Evolutionary conservation across 1,140 invertebrate species (phyloP).

Genomic region (Bathynomus jamesi): DNA sequence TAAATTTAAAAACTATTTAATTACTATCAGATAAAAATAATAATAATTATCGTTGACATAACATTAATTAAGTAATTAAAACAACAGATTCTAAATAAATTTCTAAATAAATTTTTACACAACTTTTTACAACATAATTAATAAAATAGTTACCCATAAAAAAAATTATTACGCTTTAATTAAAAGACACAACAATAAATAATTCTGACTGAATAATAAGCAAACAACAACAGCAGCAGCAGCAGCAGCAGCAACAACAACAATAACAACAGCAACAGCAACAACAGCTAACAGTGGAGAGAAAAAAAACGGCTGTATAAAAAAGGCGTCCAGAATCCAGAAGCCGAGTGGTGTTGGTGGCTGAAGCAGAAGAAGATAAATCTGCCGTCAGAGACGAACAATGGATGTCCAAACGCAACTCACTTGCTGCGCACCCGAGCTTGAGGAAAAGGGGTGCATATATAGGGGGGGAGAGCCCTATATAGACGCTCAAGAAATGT

Average conservation of each 20-base stretch:
- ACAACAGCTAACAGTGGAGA: too few relatives aligned
- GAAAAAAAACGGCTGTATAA: too few relatives aligned
- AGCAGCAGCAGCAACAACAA: background rate
- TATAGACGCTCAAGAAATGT: too few relatives aligned
- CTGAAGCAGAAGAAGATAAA: background rate
- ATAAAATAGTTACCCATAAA: background rate
- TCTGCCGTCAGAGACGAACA: background rate
- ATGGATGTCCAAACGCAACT: background rate
- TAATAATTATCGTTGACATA: background rate
- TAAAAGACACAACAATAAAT: background rate
- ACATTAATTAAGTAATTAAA: background rate
- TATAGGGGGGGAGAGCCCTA: too few relatives aligned
- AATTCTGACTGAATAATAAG: background rate
- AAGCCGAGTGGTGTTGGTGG: too few relatives aligned
- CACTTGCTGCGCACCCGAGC: background rate
- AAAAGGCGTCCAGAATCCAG: too few relatives aligned
- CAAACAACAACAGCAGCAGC: background rate
- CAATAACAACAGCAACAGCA: background rate
- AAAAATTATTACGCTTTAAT: background rate
- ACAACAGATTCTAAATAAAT: too few relatives aligned
- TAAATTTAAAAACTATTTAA: too few relatives aligned
- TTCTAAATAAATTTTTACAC: too few relatives aligned
- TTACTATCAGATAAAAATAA: background rate
- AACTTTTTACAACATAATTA: background rate
- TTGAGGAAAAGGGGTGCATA: too few relatives aligned